Base-by-base conservation (phyloP, 2,888 invertebrate species). In the Tenthredo livida region DNA sequence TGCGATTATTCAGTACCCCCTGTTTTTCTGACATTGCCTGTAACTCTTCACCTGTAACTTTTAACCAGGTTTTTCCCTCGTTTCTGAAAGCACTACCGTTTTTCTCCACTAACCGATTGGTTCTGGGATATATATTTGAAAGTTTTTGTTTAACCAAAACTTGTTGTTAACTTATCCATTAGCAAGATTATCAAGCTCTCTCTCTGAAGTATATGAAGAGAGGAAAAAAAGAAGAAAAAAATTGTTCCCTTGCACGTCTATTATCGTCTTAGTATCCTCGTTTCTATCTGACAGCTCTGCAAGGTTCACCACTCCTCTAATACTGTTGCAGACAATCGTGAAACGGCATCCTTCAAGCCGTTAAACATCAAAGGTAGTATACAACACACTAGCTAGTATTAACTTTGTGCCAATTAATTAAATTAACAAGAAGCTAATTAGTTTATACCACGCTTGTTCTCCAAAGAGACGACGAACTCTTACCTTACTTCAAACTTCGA, bases 391-490 rank as follows among this genome's bases (percentile, higher is more conserved):
- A 87, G 12, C 10, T 7, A n/a, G 77, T 61, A 80, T 61, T 25
- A 80, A 58, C 61, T 80, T 80, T 80, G 58, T 80, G n/a, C 86
- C 88, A 88, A 88, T 89, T 90, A 88, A 90, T 88, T 89, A 89
- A 88, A 87, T 89, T 89, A 89, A 87, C 88, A 87, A 89, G 85
- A 86, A 87, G 86, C 86, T 89, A 90, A 90, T 91, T 90, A 90
- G 88, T 88, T 88, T 88, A 21, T 67, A 67, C 47, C 33, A 21
- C 33, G 29, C 61, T 73, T 70, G 33, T 33, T 70, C 0, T 73
- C 21, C n/a, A 43, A 73, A 73, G 43, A 73, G 43, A 73, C 43
- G 72, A 73, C 21, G 10, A 25, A 73, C 72, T 67, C 67, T 67
- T 67, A 5, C 12, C 33, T 21, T 29, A 29, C 67, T 67, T 67